A percentile compares a stretch with the other conserved stretches of the same genome.
Evolutionary conservation across 1,140 invertebrate genomes (phyloP).

Genomic region (Formica selysi): DNA sequence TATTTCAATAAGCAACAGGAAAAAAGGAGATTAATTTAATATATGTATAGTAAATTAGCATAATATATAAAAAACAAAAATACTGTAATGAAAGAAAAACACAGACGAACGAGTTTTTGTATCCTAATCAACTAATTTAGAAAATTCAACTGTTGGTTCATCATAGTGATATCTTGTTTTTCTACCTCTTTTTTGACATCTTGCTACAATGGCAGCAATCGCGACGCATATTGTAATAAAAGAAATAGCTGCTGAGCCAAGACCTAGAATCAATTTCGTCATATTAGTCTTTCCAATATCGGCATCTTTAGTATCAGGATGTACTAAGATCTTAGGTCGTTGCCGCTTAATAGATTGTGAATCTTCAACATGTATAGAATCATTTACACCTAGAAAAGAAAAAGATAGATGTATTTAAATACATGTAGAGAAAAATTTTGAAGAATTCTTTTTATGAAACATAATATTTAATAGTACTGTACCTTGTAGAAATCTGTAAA

Average conservation of each 20-base stretch:
- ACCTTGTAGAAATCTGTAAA: constrained; percentile 89
- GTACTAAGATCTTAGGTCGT: constrained; percentile 73
- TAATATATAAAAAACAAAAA: constrained; percentile 42
- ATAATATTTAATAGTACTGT: constrained; percentile 49
- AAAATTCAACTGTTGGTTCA: constrained; percentile 80
- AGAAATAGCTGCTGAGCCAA: constrained; percentile 77
- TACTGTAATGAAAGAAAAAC: constrained; percentile 43
- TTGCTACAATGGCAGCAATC: constrained; percentile 80
- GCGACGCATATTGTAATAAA: constrained; percentile 80
- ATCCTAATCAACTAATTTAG: constrained; percentile 81
- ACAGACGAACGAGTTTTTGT: constrained; percentile 47
- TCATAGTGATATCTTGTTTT: constrained; percentile 69
- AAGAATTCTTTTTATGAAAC: neutral
- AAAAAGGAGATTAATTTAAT: neutral
- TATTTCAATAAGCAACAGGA: neutral
- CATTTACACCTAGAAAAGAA: constrained; percentile 67
- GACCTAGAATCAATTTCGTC: constrained; percentile 72
- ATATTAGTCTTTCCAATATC: constrained; percentile 65
- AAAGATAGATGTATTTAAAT: constrained; percentile 11
- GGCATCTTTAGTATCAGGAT: constrained; percentile 52
- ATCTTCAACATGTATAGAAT: constrained; percentile 44
- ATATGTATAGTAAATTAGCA: neutral
- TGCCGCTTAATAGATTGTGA: constrained; percentile 49
- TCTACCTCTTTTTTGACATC: constrained; percentile 85
- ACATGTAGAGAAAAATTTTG: neutral